phyloP scores from a whole-genome alignment of 1,140 invertebrate species.

The Drosophila repleta region DNA sequence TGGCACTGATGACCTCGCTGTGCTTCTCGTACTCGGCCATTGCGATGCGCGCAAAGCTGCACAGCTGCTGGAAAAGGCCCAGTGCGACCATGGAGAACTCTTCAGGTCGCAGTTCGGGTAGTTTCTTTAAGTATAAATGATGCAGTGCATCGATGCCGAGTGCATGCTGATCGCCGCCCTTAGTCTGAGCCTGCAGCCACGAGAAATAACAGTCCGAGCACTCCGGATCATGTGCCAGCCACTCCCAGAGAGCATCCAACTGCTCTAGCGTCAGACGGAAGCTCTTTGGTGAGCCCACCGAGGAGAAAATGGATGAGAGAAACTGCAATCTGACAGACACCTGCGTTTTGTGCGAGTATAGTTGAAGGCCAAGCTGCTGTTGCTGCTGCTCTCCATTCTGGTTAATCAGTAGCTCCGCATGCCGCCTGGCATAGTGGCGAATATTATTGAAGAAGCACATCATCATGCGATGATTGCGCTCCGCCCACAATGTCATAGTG shows the following conservation, averaged over 20 bases:
- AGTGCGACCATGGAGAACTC: constrained; percentile 95
- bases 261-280: constrained; percentile 95
- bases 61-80: constrained; percentile 95
- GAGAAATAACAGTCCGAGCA: constrained; percentile 96
- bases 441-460: constrained; percentile 95
- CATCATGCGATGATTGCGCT: constrained; percentile 95
- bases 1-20: constrained; percentile 83
- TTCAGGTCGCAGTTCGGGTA: constrained; percentile 94
- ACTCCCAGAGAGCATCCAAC: constrained; percentile 95
- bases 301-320: constrained; percentile 95
- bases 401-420: constrained; percentile 60
- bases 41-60: constrained; percentile 91
- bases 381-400: constrained; percentile 70
- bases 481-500: constrained; percentile 94
- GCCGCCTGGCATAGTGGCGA: constrained; percentile 86
- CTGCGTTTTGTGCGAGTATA: constrained; percentile 94
- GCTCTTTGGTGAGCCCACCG: constrained; percentile 93
- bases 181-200: constrained; percentile 95
- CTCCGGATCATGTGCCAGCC: constrained; percentile 92
- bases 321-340: constrained; percentile 96
- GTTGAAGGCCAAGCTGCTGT: constrained; percentile 65
- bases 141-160: constrained; percentile 93
- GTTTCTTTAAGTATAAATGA: constrained; percentile 94
- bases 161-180: constrained; percentile 95
- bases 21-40: constrained; percentile 85